Conservation (phyloP, 2,888 invertebrate species). For the Allygus modestus region DNA sequence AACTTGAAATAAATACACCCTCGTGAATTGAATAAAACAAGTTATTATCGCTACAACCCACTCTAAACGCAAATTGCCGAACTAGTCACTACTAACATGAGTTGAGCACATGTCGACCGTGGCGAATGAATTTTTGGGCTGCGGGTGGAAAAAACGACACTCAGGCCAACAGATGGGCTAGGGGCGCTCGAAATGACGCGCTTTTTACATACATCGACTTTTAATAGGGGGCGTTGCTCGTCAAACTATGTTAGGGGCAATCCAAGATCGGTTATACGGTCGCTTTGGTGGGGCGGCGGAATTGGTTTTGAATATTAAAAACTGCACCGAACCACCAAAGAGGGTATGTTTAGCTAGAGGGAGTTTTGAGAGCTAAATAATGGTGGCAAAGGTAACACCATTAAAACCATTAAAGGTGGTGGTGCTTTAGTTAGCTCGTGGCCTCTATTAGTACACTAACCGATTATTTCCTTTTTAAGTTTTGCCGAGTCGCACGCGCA, state of each 20-base stretch:
- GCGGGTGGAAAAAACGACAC: slow-evolving; percentile 27
- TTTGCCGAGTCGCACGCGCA: no score
- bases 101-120: slow-evolving; percentile 4
- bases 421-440: no score
- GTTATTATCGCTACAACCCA: no score
- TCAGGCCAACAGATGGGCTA: slow-evolving; percentile 34
- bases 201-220: slow-evolving; percentile 56
- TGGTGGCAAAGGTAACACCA: no score
- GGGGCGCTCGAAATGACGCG: slow-evolving; percentile 8
- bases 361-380: no score
- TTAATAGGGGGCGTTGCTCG: slow-evolving; percentile 39
- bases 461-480: no score
- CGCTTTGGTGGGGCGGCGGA: neutral
- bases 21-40: no score
- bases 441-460: no score
- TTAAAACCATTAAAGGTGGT: no score
- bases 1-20: no score
- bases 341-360: no score
- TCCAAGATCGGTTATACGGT: neutral
- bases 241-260: neutral
- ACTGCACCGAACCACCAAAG: neutral
- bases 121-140: slow-evolving; percentile 28
- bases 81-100: neutral
- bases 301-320: neutral
- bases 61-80: no score